These are phyloP conservation scores for Eupithecia subumbrata DNA, from an alignment of 2,888 invertebrate genomes.

Conservation along the genomic window DNA sequence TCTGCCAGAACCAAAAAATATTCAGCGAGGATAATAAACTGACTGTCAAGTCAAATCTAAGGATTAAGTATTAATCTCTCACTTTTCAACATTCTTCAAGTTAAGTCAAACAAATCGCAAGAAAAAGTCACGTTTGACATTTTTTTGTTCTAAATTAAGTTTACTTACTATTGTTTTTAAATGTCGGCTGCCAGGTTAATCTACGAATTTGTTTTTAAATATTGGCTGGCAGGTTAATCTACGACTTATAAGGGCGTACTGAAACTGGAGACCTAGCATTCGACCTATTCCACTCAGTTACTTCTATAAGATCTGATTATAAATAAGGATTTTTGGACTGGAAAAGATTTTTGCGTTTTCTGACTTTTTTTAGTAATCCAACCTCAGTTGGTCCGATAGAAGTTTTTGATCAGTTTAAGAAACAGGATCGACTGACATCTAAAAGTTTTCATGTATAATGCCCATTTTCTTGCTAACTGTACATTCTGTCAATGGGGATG, in stretches of 20 bases:
- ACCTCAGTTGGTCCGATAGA: too few species aligned
- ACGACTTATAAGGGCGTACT: slow-evolving; percentile 18
- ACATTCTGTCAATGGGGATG: too few species aligned
- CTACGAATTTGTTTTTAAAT: slow-evolving; percentile 18
- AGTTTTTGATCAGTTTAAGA: too few species aligned
- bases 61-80: not conserved
- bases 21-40: not conserved
- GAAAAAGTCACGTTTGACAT: slow-evolving; percentile 13
- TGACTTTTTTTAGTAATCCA: too few species aligned
- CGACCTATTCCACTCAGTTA: not conserved
- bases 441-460: too few species aligned
- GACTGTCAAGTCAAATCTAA: not conserved
- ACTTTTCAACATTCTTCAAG: not conserved
- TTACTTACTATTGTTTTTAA: slow-evolving; percentile 14
- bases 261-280: not conserved
- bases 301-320: not conserved
- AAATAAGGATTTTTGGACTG: too few species aligned
- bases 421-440: too few species aligned
- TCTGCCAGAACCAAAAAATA: not conserved
- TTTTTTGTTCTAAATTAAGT: slow-evolving; percentile 1
- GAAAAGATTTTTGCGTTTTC: too few species aligned
- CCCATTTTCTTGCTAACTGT: too few species aligned
- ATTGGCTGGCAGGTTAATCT: slow-evolving; percentile 16
- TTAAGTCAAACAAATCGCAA: not conserved
- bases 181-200: slow-evolving; percentile 15